Evolutionary conservation across 2,888 invertebrate species (phyloP), one percentile per base, ranked within the genome.

Genomic region (Cyaniris semiargus): DNA sequence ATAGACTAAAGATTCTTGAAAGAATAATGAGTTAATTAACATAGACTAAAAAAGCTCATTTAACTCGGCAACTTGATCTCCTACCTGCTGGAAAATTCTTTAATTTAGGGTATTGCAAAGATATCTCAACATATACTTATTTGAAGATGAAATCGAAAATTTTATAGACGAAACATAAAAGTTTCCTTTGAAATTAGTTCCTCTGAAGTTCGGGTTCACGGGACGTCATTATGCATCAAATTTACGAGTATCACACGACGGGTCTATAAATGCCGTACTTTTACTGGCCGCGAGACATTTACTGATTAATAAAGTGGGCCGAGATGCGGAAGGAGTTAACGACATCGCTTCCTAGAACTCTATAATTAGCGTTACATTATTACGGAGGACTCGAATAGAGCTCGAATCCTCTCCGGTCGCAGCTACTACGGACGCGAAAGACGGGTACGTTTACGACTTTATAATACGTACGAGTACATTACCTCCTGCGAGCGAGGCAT

Each of bases 271-370:
- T 86, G 92, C 88, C 89, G 85, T 84, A 84, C 86, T 92, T 93
- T 92, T 93, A 93, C 90, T 88, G 87, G 88, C 88, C 86, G 88
- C 87, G 88, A 89, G 92, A 92, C 91, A 87, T 91, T 93, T 89
- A 91, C 88, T 90, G 91, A 91, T 93, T 91, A 90, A 92, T 92
- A 92, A 91, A 93, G 91, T 91, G 89, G 89, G 88, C 85, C 86
- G 86, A 86, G 88, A 92, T 85, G 90, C 90, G 90, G 92, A 92
- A 92, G 90, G 88, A 86, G 82, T 85, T 87, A 87, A 88, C 86
- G 86, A 87, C 81, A 85, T 80, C 83, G 86, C 87, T 92, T 93
- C 91, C 88, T 88, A 88, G 91, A 91, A 93, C 78, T 76, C 79
- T 76, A 79, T 81, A 79, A 78, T 80, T 78, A 72, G 77, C 76